These are phyloP conservation scores for Chrysopa pallens DNA, from an alignment of 1,140 invertebrate species.

Conservation along the genomic window DNA sequence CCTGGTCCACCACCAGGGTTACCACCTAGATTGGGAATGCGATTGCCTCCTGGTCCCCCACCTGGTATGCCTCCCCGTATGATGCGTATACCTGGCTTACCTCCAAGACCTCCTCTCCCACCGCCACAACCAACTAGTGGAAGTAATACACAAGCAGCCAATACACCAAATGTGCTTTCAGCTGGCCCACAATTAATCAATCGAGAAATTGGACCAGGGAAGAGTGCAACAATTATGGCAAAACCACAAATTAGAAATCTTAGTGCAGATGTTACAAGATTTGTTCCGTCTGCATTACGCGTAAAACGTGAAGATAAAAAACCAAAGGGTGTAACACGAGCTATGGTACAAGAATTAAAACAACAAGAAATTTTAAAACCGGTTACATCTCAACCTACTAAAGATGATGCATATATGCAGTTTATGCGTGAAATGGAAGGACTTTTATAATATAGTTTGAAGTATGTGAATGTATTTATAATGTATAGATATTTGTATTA, in stretches of 20 bases:
- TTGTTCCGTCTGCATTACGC: constrained; percentile 80
- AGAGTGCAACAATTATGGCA: constrained; percentile 70
- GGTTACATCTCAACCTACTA: constrained; percentile 40
- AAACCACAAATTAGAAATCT: constrained; percentile 91
- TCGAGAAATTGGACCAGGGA: constrained; percentile 34
- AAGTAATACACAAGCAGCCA: constrained; percentile 22
- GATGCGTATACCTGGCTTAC: constrained; percentile 17
- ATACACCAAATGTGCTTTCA: constrained; percentile 51
- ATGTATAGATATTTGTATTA: no score
- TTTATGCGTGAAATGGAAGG: constrained; percentile 98
- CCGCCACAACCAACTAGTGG: constrained; percentile 29
- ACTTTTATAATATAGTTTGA: constrained; percentile 40
- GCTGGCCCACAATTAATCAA: constrained; percentile 69
- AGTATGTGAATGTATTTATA: no score
- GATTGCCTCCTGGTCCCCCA: constrained; percentile 22
- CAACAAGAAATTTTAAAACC: constrained; percentile 18
- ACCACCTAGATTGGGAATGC: constrained; percentile 22
- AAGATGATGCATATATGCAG: constrained; percentile 93
- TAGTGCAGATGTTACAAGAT: constrained; percentile 86
- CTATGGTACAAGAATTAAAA: constrained; percentile 19
- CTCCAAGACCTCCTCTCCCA: constrained; percentile 33
- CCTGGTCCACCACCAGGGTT: constrained; percentile 52
- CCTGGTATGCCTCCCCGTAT: constrained; percentile 35
- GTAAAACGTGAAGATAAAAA: constrained; percentile 69
- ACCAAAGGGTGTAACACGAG: constrained; percentile 17